Evolutionary conservation across 2,888 invertebrate genomes (phyloP), one percentile per base, ranked within the genome.

Genomic region (Tromatobia lineatoria): DNA sequence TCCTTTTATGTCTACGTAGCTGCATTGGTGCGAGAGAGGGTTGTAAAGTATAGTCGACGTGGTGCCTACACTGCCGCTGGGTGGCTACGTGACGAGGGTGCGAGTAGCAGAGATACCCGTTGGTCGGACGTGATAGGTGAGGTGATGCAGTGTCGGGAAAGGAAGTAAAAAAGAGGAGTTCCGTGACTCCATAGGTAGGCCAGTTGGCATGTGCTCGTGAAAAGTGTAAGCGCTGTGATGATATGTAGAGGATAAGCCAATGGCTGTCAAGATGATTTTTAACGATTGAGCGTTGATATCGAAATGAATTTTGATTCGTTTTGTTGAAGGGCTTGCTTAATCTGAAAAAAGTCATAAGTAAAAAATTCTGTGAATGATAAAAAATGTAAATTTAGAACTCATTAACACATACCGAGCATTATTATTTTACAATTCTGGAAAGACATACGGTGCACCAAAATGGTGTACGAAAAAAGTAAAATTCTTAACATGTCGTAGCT

Each of bases 81-180:
- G 20, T 61, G 34, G 59, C 20, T 71, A 71, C 71, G 71, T 71
- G 71, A 71, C 71, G 23, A 50, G 57, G 23, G 20, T 57, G 23
- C 71, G 20, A 71, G 71, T 57, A 11, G 71, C 50, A 42, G 42
- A 71, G 71, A 42, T 71, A 54, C 54, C 38, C 71, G 23, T 54
- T 38, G 38, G 71, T 71, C 71, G 23, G 71, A 71, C 71, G 71
- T 57, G 71, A 70, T 29, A 20, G 23, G 8, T 23, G 67, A 45
- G 67, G 67, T 47, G 45, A 45, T 25, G 47, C 25, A 11, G 67
- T 10, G 18, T 15, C 67, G 67, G 67, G 23, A 67, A 67, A 67
- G 47, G n/a, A 45, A 47, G n/a, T 29, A 8, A 34, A 18, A 29
- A 29, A 61, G 18, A 18, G 34, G 34, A 34, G 34, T 34, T 61